phyloP scores from a whole-genome alignment of 2,888 invertebrate genomes.

The Strigamia transsilvanica region DNA sequence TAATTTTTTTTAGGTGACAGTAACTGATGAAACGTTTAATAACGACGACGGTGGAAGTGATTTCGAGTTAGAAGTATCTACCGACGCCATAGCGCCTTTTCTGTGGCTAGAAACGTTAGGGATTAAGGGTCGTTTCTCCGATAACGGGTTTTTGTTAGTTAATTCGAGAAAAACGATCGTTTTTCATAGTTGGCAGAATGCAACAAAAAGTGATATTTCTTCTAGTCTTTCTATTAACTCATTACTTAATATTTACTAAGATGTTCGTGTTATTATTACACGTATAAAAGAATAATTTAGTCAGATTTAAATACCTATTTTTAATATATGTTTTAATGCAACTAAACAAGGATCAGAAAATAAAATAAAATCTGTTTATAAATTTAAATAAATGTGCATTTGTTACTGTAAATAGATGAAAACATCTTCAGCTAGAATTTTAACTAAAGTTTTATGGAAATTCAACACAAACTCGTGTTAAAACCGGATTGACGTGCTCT shows the following conservation, averaged over 20 bases:
- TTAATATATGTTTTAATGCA: background rate
- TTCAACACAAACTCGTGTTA: too few relatives aligned
- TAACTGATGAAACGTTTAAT: background rate
- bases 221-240: background rate
- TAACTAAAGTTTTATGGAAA: too few relatives aligned
- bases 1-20: constrained; percentile 41
- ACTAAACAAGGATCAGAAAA: too few relatives aligned
- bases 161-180: constrained; percentile 53
- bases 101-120: constrained; percentile 63
- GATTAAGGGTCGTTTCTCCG: constrained; percentile 62
- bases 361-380: too few relatives aligned
- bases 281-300: too few relatives aligned
- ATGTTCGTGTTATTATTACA: background rate
- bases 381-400: too few relatives aligned
- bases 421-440: too few relatives aligned
- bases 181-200: constrained; percentile 46
- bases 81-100: constrained; percentile 61
- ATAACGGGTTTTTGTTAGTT: constrained; percentile 64
- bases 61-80: constrained; percentile 58
- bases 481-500: too few relatives aligned
- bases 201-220: background rate
- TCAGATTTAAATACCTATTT: background rate
- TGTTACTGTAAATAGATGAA: too few relatives aligned
- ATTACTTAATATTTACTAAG: background rate
- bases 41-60: background rate